phyloP scores from a whole-genome alignment of 2,113 vertebrate genomes.

The Bubalus kerabau region DNA sequence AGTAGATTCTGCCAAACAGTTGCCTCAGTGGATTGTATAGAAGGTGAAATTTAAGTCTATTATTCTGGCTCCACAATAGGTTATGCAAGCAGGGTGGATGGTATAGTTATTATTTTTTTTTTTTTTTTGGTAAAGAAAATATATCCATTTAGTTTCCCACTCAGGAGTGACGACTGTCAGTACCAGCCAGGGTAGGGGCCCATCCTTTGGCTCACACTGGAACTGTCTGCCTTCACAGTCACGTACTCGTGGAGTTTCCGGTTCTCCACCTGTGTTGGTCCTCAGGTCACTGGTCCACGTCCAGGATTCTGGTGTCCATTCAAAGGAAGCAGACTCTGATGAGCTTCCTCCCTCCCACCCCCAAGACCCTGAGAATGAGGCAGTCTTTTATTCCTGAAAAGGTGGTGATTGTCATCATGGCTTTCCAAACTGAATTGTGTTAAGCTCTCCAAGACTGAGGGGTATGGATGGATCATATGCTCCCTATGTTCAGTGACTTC shows the following conservation, averaged over 20 bases:
- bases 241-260: no score
- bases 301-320: neutral
- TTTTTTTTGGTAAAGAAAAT: neutral
- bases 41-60: neutral
- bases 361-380: neutral
- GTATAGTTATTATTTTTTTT: neutral
- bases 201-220: neutral
- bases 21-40: neutral
- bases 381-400: neutral
- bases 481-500: rapidly evolving
- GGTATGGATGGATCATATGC: no score
- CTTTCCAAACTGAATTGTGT: neutral
- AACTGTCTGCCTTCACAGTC: neutral
- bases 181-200: neutral
- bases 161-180: neutral
- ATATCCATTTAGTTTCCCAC: neutral
- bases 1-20: neutral
- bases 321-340: neutral
- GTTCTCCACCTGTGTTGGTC: neutral
- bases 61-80: neutral
- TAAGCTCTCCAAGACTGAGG: rapidly evolving
- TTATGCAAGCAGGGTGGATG: neutral
- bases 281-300: neutral
- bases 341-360: neutral
- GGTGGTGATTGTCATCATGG: neutral